phyloP scores from a whole-genome alignment of 2,888 invertebrate genomes.

The Cantharis rufa region DNA sequence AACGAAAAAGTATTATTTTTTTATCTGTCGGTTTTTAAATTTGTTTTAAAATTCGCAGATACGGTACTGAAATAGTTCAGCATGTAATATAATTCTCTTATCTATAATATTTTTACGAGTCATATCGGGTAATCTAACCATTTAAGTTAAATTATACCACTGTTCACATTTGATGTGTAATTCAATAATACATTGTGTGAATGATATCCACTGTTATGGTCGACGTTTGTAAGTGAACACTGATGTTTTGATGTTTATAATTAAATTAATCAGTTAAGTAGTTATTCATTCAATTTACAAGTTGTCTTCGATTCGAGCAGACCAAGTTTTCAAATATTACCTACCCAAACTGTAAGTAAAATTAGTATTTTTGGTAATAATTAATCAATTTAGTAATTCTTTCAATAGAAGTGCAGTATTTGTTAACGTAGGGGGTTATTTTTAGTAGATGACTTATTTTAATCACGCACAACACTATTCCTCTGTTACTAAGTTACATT shows the following conservation, averaged over 20 bases:
- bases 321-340: not conserved
- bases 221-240: not conserved
- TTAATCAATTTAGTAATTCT: no score
- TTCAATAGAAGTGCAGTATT: not conserved
- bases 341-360: no score
- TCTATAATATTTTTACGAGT: not conserved
- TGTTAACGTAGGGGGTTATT: not conserved
- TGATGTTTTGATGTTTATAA: not conserved
- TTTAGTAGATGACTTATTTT: not conserved
- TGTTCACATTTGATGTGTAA: not conserved
- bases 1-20: no score
- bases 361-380: no score
- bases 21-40: no score
- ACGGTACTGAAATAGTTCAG: no score
- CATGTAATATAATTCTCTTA: not conserved
- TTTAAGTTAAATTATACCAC: not conserved
- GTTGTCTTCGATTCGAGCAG: not conserved
- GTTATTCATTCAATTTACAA: not conserved
- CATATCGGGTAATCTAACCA: not conserved
- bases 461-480: not conserved
- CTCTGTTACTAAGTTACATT: not conserved
- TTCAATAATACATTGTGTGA: not conserved
- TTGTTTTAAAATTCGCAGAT: no score
- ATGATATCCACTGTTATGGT: not conserved
- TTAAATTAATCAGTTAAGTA: not conserved